Conservation (phyloP, 1,140 invertebrate species). For the Drosophila repleta region DNA sequence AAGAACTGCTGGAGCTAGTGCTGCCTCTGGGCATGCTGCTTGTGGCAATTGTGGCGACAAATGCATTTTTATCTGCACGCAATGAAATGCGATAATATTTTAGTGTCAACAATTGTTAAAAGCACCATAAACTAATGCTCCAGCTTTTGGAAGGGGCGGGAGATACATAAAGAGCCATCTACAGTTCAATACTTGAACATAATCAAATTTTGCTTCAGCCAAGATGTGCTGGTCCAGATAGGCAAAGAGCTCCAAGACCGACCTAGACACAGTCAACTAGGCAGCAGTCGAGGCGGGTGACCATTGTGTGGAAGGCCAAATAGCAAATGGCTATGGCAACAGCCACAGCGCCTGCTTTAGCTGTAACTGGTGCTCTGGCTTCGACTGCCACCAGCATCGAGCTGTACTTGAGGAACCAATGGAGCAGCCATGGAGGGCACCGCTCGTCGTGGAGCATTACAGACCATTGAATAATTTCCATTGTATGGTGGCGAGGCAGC, state of each 20-base stretch:
- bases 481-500: constrained; percentile 57
- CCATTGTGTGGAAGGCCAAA: constrained; percentile 62
- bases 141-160: constrained; percentile 3
- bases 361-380: background rate
- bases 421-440: constrained; percentile 62
- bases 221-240: constrained; percentile 69
- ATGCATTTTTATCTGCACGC: constrained; percentile 82
- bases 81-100: constrained; percentile 84
- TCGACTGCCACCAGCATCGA: constrained; percentile 44
- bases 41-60: constrained; percentile 80
- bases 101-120: constrained; percentile 84
- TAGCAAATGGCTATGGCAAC: constrained; percentile 32
- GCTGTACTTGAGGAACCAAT: constrained; percentile 70
- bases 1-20: constrained; percentile 7
- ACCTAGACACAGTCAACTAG: constrained; percentile 77
- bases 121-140: constrained; percentile 82
- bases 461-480: constrained; percentile 84
- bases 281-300: constrained; percentile 74
- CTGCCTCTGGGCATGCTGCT: constrained; percentile 32
- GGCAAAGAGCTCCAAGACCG: constrained; percentile 39
- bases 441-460: constrained; percentile 71
- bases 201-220: constrained; percentile 72
- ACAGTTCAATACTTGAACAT: constrained; percentile 80
- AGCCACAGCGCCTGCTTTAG: constrained; percentile 1
- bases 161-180: constrained; percentile 54